A percentile compares a stretch with the other conserved stretches of the same genome.
These are phyloP conservation scores for Grantiella picta DNA, from an alignment of 2,113 vertebrate species.

Conservation along the genomic window DNA sequence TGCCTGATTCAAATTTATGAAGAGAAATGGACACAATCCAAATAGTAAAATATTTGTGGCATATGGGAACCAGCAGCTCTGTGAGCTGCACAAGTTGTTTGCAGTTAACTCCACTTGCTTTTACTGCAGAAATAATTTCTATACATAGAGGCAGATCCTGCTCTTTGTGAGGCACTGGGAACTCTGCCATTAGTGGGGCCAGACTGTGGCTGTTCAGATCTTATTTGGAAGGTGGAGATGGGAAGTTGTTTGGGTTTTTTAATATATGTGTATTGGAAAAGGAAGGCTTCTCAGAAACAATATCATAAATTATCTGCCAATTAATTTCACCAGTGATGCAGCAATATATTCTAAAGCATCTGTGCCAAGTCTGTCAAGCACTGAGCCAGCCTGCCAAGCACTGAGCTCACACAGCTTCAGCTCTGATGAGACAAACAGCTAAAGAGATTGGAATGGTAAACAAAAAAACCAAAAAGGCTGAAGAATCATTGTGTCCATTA, in stretches of 20 bases:
- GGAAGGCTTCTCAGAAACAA: background rate
- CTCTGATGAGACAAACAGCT: background rate
- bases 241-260: background rate
- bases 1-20: background rate
- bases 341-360: background rate
- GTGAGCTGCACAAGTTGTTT: background rate
- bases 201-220: background rate
- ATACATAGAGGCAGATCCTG: background rate
- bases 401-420: background rate
- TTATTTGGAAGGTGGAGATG: background rate
- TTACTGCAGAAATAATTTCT: background rate
- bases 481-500: background rate
- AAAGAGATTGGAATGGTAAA: background rate
- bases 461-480: background rate
- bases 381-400: background rate
- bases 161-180: background rate
- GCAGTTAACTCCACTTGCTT: background rate
- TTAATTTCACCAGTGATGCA: background rate
- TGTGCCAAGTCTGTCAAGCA: background rate
- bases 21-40: background rate
- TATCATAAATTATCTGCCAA: background rate
- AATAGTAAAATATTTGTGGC: background rate
- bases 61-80: background rate
- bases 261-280: background rate
- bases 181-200: fast-evolving